These are phyloP conservation scores for Alethe diademata DNA, from an alignment of 2,113 vertebrate genomes.

Conservation along the genomic window DNA sequence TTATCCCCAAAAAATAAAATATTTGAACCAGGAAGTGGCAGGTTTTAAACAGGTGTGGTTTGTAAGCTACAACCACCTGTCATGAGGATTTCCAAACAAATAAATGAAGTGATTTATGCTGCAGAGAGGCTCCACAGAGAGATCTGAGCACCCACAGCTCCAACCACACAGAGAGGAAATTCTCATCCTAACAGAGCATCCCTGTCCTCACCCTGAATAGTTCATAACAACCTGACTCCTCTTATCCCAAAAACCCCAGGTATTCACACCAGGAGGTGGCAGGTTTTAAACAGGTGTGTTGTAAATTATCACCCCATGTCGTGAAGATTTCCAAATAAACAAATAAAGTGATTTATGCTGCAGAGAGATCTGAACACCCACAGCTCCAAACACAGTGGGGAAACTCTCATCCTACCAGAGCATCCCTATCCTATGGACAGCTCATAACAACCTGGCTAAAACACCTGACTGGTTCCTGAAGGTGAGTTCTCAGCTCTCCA, in stretches of 20 bases:
- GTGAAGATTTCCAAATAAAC: background rate
- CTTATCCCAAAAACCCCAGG: background rate
- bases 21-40: background rate
- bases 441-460: background rate
- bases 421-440: background rate
- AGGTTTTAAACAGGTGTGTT: background rate
- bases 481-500: background rate
- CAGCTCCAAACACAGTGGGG: background rate
- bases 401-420: background rate
- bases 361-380: background rate
- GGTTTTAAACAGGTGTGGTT: background rate
- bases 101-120: background rate
- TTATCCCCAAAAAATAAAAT: background rate
- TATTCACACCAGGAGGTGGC: no score
- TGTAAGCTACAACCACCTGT: accelerated
- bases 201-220: background rate
- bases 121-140: background rate
- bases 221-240: background rate
- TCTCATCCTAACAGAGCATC: background rate
- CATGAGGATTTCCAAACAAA: background rate
- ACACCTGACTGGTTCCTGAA: background rate
- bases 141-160: background rate
- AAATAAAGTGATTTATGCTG: background rate
- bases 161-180: background rate
- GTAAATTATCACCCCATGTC: background rate